These are phyloP conservation scores for Megaptera novaeangliae DNA, from an alignment of 2,113 vertebrate species.

Conservation along the genomic window DNA sequence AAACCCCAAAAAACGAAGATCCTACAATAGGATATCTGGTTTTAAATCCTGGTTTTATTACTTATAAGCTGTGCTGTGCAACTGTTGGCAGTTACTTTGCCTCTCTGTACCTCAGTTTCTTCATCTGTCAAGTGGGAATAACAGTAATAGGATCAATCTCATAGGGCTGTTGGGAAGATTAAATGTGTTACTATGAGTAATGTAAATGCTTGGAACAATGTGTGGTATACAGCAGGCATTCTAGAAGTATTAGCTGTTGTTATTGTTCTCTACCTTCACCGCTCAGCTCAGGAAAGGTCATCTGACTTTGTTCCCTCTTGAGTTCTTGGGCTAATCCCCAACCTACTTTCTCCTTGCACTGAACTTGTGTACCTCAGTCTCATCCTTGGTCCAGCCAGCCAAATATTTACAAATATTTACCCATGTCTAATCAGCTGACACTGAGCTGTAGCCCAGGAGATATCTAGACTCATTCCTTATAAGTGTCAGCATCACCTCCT, in stretches of 20 bases:
- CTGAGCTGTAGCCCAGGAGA: background rate
- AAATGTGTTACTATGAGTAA: background rate
- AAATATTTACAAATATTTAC: background rate
- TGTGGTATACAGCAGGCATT: background rate
- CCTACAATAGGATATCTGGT: background rate
- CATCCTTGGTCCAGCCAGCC: background rate
- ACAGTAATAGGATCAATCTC: background rate
- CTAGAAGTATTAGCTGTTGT: background rate
- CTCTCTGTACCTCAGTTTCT: background rate
- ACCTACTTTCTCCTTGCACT: background rate
- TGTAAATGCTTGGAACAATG: background rate
- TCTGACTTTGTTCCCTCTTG: background rate
- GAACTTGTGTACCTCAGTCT: background rate
- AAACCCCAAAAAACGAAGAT: background rate
- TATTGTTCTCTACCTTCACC: background rate
- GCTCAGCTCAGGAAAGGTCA: background rate
- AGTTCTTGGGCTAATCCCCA: background rate
- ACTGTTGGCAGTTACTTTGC: background rate
- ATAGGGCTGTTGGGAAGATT: background rate
- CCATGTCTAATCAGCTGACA: background rate
- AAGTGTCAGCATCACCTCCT: background rate
- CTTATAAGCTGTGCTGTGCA: background rate
- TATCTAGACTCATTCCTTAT: background rate
- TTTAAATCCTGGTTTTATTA: background rate
- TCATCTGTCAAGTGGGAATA: background rate